A percentile compares a stretch with the other conserved stretches of the same genome.
Conservation (phyloP, 2,797 vertebrate genomes). For the Catostomus latipinnis region DNA sequence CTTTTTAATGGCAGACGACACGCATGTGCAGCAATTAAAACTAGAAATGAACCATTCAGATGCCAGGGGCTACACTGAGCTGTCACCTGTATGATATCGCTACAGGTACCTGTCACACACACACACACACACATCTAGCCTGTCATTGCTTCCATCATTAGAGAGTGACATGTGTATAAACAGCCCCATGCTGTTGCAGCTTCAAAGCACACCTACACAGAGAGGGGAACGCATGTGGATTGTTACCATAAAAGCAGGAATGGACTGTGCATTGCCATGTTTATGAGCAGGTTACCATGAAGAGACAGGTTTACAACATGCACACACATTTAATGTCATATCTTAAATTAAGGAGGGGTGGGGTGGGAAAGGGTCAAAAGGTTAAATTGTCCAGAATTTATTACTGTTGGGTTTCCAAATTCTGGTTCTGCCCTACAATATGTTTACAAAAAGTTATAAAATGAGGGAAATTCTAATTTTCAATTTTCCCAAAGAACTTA, state of each 20-base stretch:
- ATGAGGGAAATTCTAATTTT: too few relatives aligned
- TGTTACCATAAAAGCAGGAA: slow-evolving; percentile 33
- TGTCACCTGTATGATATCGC: slow-evolving; percentile 49
- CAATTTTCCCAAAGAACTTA: too few relatives aligned
- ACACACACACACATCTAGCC: slow-evolving; percentile 13
- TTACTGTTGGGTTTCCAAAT: too few relatives aligned
- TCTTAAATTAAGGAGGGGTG: too few relatives aligned
- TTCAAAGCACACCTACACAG: slow-evolving; percentile 50
- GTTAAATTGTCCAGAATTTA: too few relatives aligned
- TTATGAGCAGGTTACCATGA: slow-evolving; percentile 26
- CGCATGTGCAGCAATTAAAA: slow-evolving; percentile 53
- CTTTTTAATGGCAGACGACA: slow-evolving; percentile 25
- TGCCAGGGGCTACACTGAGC: slow-evolving; percentile 38
- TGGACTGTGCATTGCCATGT: slow-evolving; percentile 13
- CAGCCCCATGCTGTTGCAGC: slow-evolving; percentile 19
- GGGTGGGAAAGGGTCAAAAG: too few relatives aligned
- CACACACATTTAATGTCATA: background rate
- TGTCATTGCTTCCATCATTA: slow-evolving; percentile 31
- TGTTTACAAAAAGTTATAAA: too few relatives aligned
- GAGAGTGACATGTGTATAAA: slow-evolving; percentile 46
- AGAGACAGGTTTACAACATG: background rate
- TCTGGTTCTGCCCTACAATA: too few relatives aligned
- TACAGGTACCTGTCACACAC: slow-evolving; percentile 44
- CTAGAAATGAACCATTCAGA: slow-evolving; percentile 34
- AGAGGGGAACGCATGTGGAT: slow-evolving; percentile 28